phyloP scores from a whole-genome alignment of 2,797 vertebrate species.

The Lemur catta region DNA sequence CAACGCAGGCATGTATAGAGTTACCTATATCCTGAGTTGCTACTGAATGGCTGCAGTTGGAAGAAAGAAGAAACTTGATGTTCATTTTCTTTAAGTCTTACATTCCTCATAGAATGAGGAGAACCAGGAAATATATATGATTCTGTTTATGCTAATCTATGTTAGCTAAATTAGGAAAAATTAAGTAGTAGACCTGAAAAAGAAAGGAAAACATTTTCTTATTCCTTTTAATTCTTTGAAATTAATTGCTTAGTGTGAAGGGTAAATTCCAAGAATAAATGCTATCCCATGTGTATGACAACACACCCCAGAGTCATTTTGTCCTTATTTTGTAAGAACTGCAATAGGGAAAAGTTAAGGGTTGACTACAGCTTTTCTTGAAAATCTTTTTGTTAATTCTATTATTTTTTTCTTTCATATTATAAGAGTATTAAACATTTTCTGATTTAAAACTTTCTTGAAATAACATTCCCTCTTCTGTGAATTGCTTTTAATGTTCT shows the following conservation, averaged over 20 bases:
- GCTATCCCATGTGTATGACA: background rate
- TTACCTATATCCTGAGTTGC: constrained; percentile 16
- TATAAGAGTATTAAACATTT: background rate
- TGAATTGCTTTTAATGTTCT: constrained; percentile 48
- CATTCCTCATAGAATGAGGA: background rate
- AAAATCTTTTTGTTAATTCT: constrained; percentile 35
- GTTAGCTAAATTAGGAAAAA: constrained; percentile 25
- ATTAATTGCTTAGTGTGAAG: background rate
- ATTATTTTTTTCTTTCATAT: constrained; percentile 7
- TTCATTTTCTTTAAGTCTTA: constrained; percentile 39
- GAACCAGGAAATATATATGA: background rate
- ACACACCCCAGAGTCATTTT: background rate
- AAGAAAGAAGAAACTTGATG: background rate
- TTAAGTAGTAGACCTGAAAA: constrained; percentile 13
- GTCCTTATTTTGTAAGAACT: background rate
- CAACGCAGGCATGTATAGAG: background rate
- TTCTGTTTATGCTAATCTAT: constrained; percentile 26
- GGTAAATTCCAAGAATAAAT: background rate
- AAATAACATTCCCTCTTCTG: background rate
- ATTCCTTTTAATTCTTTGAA: constrained; percentile 24
- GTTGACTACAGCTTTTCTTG: background rate
- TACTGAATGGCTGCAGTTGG: background rate
- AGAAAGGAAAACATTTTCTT: background rate
- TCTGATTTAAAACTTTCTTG: constrained; percentile 37
- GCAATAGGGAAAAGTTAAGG: background rate